Percentiles rank a stretch among this genome's conserved stretches.
phyloP scores from a whole-genome alignment of 64 coral and sea anemone species.

The Montipora cactus region DNA sequence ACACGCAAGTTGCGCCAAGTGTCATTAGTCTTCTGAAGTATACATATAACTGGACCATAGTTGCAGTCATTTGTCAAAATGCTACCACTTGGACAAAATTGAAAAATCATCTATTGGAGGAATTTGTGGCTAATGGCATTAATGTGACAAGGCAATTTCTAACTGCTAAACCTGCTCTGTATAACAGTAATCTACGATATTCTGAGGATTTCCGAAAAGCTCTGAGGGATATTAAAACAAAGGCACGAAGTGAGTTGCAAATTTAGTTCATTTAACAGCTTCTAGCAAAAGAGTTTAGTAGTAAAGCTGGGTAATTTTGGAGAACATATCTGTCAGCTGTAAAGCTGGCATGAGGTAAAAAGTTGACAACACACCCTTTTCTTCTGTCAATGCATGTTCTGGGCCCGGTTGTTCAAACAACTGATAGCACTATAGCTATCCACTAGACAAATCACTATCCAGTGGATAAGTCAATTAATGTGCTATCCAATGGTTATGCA shows the following conservation, averaged over 20 bases:
- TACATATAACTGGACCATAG: slow-evolving; percentile 61
- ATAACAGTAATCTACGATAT: background rate
- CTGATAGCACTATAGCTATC: no score
- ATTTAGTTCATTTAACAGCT: background rate
- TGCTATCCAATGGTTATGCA: no score
- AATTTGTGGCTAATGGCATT: slow-evolving; percentile 42
- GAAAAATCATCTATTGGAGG: slow-evolving; percentile 16
- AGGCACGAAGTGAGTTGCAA: slow-evolving; percentile 67
- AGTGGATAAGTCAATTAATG: no score
- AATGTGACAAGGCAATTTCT: background rate
- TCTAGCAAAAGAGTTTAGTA: no score
- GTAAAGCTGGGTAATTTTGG: no score
- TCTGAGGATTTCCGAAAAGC: slow-evolving; percentile 25
- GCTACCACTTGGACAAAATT: slow-evolving; percentile 8
- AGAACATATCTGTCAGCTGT: no score
- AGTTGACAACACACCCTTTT: no score
- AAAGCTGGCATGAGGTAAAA: no score
- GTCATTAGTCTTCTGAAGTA: slow-evolving; percentile 37
- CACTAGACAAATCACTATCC: no score
- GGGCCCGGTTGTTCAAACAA: no score
- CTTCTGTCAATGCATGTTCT: no score
- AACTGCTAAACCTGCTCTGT: background rate
- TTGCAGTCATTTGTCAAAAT: slow-evolving; percentile 58
- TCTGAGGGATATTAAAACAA: slow-evolving; percentile 29
- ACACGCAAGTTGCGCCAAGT: slow-evolving; percentile 40